Conservation (phyloP, 2,797 vertebrate genomes). For the Podarcis lilfordi region DNA sequence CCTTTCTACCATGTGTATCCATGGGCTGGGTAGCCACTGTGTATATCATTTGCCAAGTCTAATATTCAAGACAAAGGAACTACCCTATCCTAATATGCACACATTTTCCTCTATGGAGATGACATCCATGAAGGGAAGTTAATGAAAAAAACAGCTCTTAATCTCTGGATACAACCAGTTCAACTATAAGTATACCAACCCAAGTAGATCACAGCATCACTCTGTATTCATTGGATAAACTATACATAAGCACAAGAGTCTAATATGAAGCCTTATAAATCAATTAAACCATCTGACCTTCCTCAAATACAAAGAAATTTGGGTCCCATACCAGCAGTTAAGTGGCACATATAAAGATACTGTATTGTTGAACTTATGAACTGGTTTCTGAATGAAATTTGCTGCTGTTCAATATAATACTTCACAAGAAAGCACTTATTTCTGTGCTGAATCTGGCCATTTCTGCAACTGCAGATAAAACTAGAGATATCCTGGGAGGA, state of each 20-base stretch:
- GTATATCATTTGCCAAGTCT: background rate
- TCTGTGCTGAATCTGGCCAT: background rate
- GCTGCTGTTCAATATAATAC: background rate
- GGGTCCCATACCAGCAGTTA: background rate
- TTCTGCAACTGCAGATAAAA: background rate
- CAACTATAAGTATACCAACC: background rate
- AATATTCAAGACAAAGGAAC: background rate
- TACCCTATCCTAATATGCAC: background rate
- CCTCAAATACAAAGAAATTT: background rate
- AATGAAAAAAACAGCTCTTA: background rate
- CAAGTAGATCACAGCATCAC: background rate
- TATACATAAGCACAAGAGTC: background rate
- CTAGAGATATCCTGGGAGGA: background rate
- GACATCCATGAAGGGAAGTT: background rate
- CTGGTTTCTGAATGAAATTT: background rate
- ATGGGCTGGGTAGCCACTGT: background rate
- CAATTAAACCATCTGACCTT: background rate
- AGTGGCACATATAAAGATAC: background rate
- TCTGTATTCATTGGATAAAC: background rate
- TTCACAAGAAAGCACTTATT: background rate
- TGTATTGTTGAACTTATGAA: fast-evolving
- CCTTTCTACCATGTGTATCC: background rate
- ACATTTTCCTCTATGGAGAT: background rate
- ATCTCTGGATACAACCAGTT: background rate
- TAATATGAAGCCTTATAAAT: background rate